Base-by-base conservation (phyloP, 2,888 invertebrate species). In the Platycnemis pennipes region DNA sequence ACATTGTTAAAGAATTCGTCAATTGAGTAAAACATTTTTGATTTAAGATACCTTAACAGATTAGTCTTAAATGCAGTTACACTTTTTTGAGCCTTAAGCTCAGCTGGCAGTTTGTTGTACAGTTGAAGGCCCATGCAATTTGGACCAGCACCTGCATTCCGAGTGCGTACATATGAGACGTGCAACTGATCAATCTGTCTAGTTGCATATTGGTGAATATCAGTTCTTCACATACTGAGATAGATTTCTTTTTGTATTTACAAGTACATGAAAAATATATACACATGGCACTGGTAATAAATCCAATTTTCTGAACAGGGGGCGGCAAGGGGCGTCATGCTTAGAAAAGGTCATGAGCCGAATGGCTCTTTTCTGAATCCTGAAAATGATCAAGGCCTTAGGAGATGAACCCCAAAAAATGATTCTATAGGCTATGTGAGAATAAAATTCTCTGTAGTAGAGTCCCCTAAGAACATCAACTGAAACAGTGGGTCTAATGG, bases 181-280 rank as follows among this genome's bases (percentile, higher is more conserved):
- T n/a, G n/a, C n/a, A n/a, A n/a, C n/a, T n/a, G n/a, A n/a, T n/a
- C n/a, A n/a, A n/a, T n/a, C n/a, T n/a, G n/a, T n/a, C n/a, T n/a
- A n/a, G n/a, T n/a, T n/a, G n/a, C n/a, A n/a, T n/a, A n/a, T n/a
- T n/a, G n/a, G n/a, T n/a, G n/a, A n/a, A n/a, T n/a, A n/a, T n/a
- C n/a, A 37, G 37, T 77, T 77, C 37, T 77, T 77, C 19, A 77
- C 69, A 77, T 77, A 77, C 31, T 77, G 31, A 37, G 69, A 37
- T 31, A 77, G 63, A 77, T 77, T 77, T 77, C 69, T 31, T 77
- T 77, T 77, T 31, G 69, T 77, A 77, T 77, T 13, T 77, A 77
- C 69, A 37, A 37, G 31, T 37, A 2, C 31, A 37, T 77, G 77
- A 77, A 77, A 77, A 77, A 63, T 63, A 63, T 63, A 63, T 63